Percentiles rank a stretch among this genome's conserved stretches.
Evolutionary conservation across 2,797 vertebrate species (phyloP).

Genomic region (Pogoniulus pusillus): DNA sequence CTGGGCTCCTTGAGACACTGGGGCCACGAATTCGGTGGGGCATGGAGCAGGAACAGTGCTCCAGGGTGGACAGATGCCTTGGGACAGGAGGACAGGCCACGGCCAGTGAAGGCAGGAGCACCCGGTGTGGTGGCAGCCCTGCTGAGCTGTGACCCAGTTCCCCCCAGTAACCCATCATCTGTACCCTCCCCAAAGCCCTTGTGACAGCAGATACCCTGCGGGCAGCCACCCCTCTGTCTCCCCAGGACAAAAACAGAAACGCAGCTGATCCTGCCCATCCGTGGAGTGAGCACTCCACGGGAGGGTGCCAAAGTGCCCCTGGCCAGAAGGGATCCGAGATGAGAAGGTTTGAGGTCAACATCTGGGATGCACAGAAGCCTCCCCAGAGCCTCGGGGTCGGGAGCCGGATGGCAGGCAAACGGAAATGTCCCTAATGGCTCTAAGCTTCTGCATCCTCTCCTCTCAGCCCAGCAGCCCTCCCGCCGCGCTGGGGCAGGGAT

Average conservation of each 20-base stretch:
- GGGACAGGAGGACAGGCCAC: not conserved
- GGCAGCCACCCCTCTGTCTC: not conserved
- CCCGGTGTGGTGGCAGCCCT: accelerated
- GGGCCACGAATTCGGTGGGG: not conserved
- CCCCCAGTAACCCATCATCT: not conserved
- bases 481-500: accelerated
- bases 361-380: accelerated
- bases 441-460: conserved; percentile 6
- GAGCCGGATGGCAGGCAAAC: not conserved
- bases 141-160: accelerated
- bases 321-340: accelerated
- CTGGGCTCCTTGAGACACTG: not conserved
- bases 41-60: not conserved
- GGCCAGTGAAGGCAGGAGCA: not conserved
- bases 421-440: not conserved
- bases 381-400: accelerated
- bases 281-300: accelerated
- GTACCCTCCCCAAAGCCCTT: not conserved
- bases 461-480: not conserved
- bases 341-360: not conserved
- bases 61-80: not conserved
- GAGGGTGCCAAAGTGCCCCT: not conserved
- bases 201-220: accelerated
- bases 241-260: not conserved
- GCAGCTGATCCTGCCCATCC: accelerated